Conservation (phyloP, 2,113 vertebrate species). For the Rhinopomastus cyanomelas region DNA sequence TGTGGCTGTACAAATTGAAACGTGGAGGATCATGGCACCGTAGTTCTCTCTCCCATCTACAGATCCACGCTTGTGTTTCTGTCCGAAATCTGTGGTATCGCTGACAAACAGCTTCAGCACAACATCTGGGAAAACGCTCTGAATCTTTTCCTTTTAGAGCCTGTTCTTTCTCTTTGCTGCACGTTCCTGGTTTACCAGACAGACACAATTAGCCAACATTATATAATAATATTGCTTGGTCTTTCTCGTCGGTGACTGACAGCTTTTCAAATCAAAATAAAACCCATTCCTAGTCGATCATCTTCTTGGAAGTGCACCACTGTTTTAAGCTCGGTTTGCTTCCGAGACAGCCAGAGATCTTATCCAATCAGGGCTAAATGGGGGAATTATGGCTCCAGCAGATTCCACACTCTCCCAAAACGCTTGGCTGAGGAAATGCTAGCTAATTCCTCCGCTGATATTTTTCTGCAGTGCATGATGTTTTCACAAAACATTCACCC, state of each 20-base stretch:
- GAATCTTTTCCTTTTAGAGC: neutral
- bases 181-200: slow-evolving; percentile 48
- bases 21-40: neutral
- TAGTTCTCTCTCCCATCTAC: neutral
- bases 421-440: neutral
- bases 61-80: neutral
- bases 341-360: slow-evolving; percentile 30
- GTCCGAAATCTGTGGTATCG: neutral
- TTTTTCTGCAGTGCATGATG: neutral
- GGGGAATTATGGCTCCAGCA: neutral
- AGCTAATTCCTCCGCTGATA: neutral
- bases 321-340: slow-evolving; percentile 31
- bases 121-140: slow-evolving; percentile 30
- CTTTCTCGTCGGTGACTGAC: slow-evolving; percentile 56
- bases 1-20: slow-evolving; percentile 47
- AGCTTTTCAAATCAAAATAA: slow-evolving; percentile 64
- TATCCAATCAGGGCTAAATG: neutral
- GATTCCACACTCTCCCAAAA: neutral
- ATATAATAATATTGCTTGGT: slow-evolving; percentile 30
- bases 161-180: slow-evolving; percentile 6
- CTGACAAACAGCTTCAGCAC: neutral
- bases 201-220: slow-evolving; percentile 46
- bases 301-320: slow-evolving; percentile 22
- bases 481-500: neutral
- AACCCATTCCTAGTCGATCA: slow-evolving; percentile 52